Conservation (phyloP, 2,797 vertebrate genomes). For the Manis pentadactyla region DNA sequence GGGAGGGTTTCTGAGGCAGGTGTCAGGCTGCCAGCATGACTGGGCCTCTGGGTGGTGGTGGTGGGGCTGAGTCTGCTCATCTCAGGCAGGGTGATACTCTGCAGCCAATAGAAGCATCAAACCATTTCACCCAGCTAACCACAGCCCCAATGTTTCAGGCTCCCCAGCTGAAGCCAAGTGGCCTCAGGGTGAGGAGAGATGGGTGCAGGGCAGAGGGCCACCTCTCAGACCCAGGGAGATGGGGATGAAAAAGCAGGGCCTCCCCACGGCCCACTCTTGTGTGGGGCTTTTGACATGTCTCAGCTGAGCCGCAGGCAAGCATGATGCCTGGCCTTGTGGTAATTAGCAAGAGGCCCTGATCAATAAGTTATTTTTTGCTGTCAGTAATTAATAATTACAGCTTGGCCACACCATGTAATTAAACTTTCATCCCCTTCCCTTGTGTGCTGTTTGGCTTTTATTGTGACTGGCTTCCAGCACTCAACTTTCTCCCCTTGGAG, state of each 20-base stretch:
- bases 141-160: background rate
- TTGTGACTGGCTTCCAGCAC: conserved; percentile 74
- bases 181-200: background rate
- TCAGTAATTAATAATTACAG: conserved; percentile 89
- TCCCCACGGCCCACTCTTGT: background rate
- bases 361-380: conserved; percentile 90
- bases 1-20: conserved; percentile 12
- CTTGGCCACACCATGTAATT: conserved; percentile 87
- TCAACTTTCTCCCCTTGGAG: conserved; percentile 65
- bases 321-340: conserved; percentile 74
- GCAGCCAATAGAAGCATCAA: background rate
- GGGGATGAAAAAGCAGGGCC: background rate
- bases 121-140: background rate
- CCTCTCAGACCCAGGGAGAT: background rate
- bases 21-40: background rate
- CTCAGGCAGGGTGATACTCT: background rate
- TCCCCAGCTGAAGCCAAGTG: background rate
- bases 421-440: conserved; percentile 84
- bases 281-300: background rate
- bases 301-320: conserved; percentile 74
- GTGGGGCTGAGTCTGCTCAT: background rate
- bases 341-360: conserved; percentile 87
- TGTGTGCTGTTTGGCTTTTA: conserved; percentile 67
- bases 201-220: background rate
- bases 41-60: background rate